These are phyloP conservation scores for Helicoverpa zea DNA, from an alignment of 1,140 invertebrate species.

Conservation along the genomic window DNA sequence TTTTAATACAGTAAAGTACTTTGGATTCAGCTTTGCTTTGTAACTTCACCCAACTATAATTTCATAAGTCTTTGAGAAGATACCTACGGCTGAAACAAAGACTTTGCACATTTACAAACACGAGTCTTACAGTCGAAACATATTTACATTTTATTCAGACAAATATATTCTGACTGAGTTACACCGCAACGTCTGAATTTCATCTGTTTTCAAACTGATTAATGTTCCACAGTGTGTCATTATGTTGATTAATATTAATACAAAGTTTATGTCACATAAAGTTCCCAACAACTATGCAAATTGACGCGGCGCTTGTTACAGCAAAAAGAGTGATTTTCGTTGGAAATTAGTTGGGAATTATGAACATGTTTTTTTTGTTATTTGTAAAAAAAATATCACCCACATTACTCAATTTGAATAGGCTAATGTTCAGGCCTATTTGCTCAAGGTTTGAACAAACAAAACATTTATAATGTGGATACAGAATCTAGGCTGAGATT, in stretches of 20 bases:
- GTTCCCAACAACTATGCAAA: conserved; percentile 45
- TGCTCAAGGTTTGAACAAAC: no score
- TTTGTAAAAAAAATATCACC: no score
- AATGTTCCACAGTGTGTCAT: conserved; percentile 27
- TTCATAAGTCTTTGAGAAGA: neutral
- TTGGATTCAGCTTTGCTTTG: neutral
- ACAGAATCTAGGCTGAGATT: no score
- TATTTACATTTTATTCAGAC: conserved; percentile 43
- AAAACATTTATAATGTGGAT: no score
- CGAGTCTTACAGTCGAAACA: conserved; percentile 31
- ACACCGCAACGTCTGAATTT: conserved; percentile 32
- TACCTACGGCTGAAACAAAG: neutral
- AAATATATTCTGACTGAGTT: conserved; percentile 44
- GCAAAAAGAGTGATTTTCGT: conserved; percentile 39
- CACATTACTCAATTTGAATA: no score
- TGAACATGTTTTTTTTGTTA: neutral
- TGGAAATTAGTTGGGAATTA: conserved; percentile 13
- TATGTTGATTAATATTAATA: conserved; percentile 42
- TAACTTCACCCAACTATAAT: neutral
- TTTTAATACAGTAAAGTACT: no score
- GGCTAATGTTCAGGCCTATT: no score
- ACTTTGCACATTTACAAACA: conserved; percentile 34
- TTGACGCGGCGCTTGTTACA: conserved; percentile 7
- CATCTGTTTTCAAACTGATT: conserved; percentile 43
- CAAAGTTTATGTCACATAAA: conserved; percentile 36